These are phyloP conservation scores for Tragelaphus oryx DNA, from an alignment of 2,797 vertebrate genomes.

Conservation along the genomic window DNA sequence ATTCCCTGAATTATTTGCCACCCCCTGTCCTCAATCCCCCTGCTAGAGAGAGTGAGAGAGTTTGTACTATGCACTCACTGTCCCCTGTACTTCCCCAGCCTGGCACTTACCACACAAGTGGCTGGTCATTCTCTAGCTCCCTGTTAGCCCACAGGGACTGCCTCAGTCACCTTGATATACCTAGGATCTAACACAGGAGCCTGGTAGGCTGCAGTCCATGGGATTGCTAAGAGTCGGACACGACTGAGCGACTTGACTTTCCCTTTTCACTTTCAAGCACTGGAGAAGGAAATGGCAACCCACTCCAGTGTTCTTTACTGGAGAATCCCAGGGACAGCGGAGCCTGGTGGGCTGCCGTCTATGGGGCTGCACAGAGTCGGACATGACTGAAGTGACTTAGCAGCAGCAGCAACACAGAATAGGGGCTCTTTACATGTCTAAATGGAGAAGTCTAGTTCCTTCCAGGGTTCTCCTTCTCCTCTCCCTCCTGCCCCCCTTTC, in stretches of 20 bases:
- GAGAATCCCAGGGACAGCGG: too few relatives aligned
- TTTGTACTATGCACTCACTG: neutral
- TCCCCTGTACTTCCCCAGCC: neutral
- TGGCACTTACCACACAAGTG: neutral
- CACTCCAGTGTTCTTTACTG: too few relatives aligned
- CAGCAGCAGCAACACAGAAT: neutral
- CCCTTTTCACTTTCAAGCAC: too few relatives aligned
- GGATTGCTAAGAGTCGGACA: too few relatives aligned
- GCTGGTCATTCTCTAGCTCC: neutral
- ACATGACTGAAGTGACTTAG: too few relatives aligned
- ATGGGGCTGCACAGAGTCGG: too few relatives aligned
- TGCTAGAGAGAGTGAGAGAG: neutral
- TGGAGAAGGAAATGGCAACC: too few relatives aligned
- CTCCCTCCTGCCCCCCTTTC: neutral
- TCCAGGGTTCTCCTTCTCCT: neutral
- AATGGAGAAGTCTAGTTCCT: neutral
- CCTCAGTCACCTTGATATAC: neutral
- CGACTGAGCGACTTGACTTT: too few relatives aligned
- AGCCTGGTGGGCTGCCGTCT: too few relatives aligned
- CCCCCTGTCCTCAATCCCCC: neutral
- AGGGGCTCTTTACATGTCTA: neutral
- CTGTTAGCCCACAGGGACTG: neutral
- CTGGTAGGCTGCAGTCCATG: too few relatives aligned
- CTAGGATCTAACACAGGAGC: neutral
- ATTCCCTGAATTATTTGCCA: constrained; percentile 26